Evolutionary conservation across 1,140 invertebrate species (phyloP).

Genomic region (Atopsyche davidsoni): DNA sequence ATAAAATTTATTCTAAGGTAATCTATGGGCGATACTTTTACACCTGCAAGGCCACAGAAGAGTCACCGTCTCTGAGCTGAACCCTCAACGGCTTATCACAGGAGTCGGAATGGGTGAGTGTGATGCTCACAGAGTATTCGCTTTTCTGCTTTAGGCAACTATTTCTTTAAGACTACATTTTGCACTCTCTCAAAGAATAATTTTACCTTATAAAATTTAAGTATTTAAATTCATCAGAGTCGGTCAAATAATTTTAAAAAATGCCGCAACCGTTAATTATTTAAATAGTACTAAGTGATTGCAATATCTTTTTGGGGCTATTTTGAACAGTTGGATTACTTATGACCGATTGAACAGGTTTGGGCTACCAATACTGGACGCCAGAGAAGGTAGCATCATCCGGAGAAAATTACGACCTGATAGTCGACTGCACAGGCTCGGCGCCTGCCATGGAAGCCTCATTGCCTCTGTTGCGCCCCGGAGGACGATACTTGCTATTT

Average conservation of each 20-base stretch:
- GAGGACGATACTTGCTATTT: constrained; percentile 53
- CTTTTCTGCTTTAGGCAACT: no score
- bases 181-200: no score
- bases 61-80: constrained; percentile 60
- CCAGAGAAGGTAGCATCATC: constrained; percentile 51
- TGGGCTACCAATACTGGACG: constrained; percentile 48
- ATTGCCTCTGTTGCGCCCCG: constrained; percentile 40
- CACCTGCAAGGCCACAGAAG: constrained; percentile 61
- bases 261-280: background rate
- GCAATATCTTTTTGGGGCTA: no score
- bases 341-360: no score
- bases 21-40: constrained; percentile 57
- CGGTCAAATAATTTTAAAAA: constrained; percentile 6
- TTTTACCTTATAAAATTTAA: constrained; percentile 4
- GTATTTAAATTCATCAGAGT: constrained; percentile 5
- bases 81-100: constrained; percentile 47
- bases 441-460: constrained; percentile 51
- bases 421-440: constrained; percentile 62
- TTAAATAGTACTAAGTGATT: no score
- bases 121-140: no score
- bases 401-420: constrained; percentile 51
- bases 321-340: no score
- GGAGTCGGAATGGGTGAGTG: constrained; percentile 52
- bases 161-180: no score
- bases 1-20: constrained; percentile 39